Conservation (phyloP, 1,140 invertebrate genomes). For the Diachasmimorpha longicaudata region DNA sequence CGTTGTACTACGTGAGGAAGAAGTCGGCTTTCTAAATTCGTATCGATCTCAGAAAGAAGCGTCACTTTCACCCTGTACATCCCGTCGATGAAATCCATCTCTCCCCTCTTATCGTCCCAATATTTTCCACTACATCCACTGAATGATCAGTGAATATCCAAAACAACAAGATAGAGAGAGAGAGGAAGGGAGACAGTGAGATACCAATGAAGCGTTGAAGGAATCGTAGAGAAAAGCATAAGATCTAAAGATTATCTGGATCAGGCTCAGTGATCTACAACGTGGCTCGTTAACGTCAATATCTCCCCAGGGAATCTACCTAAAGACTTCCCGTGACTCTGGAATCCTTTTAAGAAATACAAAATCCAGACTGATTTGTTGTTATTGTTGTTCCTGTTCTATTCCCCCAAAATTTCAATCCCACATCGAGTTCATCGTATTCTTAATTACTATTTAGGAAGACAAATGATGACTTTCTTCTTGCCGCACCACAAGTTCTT, state of each 20-base stretch:
- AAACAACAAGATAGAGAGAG: not conserved
- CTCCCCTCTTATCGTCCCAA: not conserved
- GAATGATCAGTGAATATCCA: not conserved
- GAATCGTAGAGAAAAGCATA: constrained; percentile 11
- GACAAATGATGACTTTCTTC: not conserved
- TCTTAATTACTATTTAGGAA: not conserved
- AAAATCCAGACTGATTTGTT: not conserved
- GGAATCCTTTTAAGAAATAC: not conserved
- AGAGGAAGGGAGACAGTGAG: too few species aligned
- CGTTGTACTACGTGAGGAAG: not conserved
- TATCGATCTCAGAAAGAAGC: constrained; percentile 40
- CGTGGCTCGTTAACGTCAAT: constrained; percentile 1
- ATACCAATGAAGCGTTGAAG: constrained; percentile 14
- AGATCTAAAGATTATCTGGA: not conserved
- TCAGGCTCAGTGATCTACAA: not conserved
- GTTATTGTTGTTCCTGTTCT: not conserved
- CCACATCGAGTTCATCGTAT: not conserved
- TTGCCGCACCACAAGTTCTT: too few species aligned
- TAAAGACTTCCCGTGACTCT: not conserved
- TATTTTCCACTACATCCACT: not conserved
- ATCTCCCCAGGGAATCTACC: not conserved
- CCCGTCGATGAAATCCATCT: not conserved
- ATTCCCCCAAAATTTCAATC: constrained; percentile 6
- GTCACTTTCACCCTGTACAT: constrained; percentile 46
- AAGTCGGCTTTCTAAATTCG: constrained; percentile 53